These are phyloP conservation scores for Heterohyrax brucei DNA, from an alignment of 2,797 vertebrate genomes.

Conservation along the genomic window DNA sequence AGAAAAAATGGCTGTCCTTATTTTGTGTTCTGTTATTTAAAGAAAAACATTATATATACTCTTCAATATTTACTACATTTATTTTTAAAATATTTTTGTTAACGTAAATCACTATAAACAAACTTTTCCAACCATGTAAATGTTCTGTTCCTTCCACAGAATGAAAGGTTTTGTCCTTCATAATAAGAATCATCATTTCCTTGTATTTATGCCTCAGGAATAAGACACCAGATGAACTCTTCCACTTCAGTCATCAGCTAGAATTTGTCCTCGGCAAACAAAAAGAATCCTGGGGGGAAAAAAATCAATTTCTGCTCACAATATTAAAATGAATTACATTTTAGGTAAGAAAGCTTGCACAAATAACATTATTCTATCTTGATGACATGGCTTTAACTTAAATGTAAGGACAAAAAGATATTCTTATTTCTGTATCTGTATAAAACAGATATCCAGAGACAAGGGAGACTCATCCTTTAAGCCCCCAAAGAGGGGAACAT, in stretches of 20 bases:
- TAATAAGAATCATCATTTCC: slow-evolving; percentile 53
- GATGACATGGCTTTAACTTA: slow-evolving; percentile 2
- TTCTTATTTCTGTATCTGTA: neutral
- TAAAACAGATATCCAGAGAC: neutral
- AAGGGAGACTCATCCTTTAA: neutral
- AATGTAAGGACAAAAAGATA: neutral
- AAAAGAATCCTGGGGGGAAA: slow-evolving; percentile 33
- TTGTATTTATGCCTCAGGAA: slow-evolving; percentile 70
- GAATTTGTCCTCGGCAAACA: slow-evolving; percentile 72
- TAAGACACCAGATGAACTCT: slow-evolving; percentile 29
- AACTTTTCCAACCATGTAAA: slow-evolving; percentile 68
- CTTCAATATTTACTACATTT: slow-evolving; percentile 55
- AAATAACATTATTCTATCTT: slow-evolving; percentile 30
- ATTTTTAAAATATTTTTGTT: slow-evolving; percentile 10
- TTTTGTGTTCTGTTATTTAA: slow-evolving; percentile 46
- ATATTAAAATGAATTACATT: neutral
- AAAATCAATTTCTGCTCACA: neutral
- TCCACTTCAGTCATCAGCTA: neutral
- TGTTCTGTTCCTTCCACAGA: slow-evolving; percentile 66
- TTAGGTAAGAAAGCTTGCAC: slow-evolving; percentile 53
- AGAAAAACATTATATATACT: slow-evolving; percentile 57
- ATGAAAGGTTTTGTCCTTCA: slow-evolving; percentile 65
- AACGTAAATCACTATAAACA: slow-evolving; percentile 28
- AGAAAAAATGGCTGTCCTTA: slow-evolving; percentile 29
- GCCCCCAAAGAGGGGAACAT: neutral